Base-by-base conservation (phyloP, 2,797 vertebrate species). In the Pampus argenteus region DNA sequence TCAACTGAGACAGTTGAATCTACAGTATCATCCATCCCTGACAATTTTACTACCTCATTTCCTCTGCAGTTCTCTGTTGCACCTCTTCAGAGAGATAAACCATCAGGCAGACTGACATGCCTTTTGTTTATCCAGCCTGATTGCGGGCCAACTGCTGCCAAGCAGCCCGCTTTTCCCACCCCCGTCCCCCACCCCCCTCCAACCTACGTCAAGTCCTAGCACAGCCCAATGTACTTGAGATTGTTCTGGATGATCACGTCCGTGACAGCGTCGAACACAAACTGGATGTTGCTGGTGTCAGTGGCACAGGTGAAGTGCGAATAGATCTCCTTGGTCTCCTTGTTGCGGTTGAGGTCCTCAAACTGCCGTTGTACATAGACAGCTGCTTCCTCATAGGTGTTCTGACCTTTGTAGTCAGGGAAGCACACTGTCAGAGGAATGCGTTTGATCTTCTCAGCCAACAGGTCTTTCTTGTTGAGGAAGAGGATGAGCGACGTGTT, bases 211-310 rank as follows among this genome's bases (percentile, higher is more conserved):
- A 77, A 74, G 89, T 88, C 91, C 95, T 97, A 99, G 96, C 98
- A 99, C 89, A 99, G 95, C 83, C 98, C 98, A 66, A 99, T 99
- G 90, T 99, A 99, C 93, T 99, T 99, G 82, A 99, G 97, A 95
- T 99, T 99, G 95, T 99, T 99, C 94, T 99, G 98, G 91, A 99
- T 99, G 89, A 99, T 99, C 94, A 99, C 98, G 85, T 99, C 98
- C 93, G 98, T 99, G 91, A 99, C 98, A 23, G 98, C 98, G 61
- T 99, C 98, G 80, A 99, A 99, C 88, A 99, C 98, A 92, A 99
- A 99, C 84, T 99, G 98, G 95, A 99, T 99, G 95, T 99, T 99
- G 95, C 98, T 99, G 95, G 98, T 99, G 91, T 99, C 98, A 38
- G 98, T 99, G 92, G 98, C 98, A 60, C 98, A 99, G 89, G 98